phyloP scores from a whole-genome alignment of 35 echinoderm and acorn worm genomes.

The Stichopus chloronotus region DNA sequence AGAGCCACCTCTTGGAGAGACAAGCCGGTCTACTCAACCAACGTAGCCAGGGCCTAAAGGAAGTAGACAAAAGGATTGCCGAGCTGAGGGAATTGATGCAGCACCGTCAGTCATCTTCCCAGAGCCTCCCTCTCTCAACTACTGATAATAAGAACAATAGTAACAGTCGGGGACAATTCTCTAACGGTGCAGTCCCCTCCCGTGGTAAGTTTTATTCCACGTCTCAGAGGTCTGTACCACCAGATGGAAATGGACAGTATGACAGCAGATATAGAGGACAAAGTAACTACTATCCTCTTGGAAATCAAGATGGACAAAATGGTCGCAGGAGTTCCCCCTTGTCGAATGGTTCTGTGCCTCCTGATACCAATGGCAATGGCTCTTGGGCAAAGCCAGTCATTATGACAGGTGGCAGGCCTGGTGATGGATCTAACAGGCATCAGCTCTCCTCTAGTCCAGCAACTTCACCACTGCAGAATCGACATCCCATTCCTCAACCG shows the following conservation, averaged over 20 bases:
- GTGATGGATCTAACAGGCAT: background rate
- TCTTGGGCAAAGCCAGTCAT: constrained; percentile 26
- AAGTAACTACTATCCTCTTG: background rate
- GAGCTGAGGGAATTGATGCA: constrained; percentile 85
- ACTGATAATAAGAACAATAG: constrained; percentile 32
- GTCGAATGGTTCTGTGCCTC: constrained; percentile 24
- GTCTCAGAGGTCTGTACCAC: constrained; percentile 49
- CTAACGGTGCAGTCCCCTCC: constrained; percentile 48
- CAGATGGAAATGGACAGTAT: constrained; percentile 5
- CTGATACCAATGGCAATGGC: background rate
- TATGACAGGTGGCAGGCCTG: constrained; percentile 5
- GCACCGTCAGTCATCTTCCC: constrained; percentile 11
- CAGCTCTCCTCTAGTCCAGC: constrained; percentile 15
- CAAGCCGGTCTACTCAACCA: constrained; percentile 62
- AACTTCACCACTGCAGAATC: constrained; percentile 28
- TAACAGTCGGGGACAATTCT: constrained; percentile 25
- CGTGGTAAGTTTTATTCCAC: constrained; percentile 23
- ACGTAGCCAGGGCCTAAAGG: constrained; percentile 71
- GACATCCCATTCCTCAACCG: constrained; percentile 19
- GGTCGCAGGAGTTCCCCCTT: background rate
- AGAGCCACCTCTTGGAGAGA: constrained; percentile 79
- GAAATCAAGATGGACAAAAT: background rate
- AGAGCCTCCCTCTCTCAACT: background rate
- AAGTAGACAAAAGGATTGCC: constrained; percentile 88
- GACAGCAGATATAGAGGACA: background rate